These are phyloP conservation scores for Sesamia nonagrioides DNA, from an alignment of 1,140 invertebrate species.

Conservation along the genomic window DNA sequence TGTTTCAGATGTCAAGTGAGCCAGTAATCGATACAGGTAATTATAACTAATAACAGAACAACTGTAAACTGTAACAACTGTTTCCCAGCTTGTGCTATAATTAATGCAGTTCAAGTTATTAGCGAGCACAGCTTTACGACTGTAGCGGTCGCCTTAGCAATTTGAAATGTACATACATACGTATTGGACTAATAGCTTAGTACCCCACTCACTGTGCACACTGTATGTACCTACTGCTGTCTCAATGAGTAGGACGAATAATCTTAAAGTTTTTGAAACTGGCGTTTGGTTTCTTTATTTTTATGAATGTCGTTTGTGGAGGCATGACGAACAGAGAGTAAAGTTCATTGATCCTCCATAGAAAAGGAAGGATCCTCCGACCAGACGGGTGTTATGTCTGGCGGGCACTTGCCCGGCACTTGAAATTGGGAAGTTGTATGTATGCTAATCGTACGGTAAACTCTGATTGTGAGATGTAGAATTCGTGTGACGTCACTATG, in stretches of 20 bases:
- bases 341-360: too few relatives aligned
- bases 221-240: neutral
- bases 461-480: too few relatives aligned
- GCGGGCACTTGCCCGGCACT: too few relatives aligned
- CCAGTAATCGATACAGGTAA: conserved; percentile 37
- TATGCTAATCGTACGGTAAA: too few relatives aligned
- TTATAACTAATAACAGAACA: conserved; percentile 41
- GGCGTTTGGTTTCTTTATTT: neutral
- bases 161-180: conserved; percentile 18
- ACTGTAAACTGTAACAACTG: conserved; percentile 32
- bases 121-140: conserved; percentile 32
- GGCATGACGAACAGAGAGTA: too few relatives aligned
- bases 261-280: conserved; percentile 9
- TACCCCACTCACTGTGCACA: neutral
- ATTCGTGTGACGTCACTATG: too few relatives aligned
- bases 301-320: too few relatives aligned
- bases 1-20: conserved; percentile 41
- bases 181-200: conserved; percentile 24
- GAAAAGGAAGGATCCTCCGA: too few relatives aligned
- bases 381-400: too few relatives aligned
- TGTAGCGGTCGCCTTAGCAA: conserved; percentile 36
- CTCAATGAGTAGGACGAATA: neutral
- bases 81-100: conserved; percentile 23
- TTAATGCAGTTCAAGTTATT: conserved; percentile 43
- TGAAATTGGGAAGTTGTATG: too few relatives aligned